These are phyloP conservation scores for Chirona hameri DNA, from an alignment of 2,888 invertebrate genomes.

Conservation along the genomic window DNA sequence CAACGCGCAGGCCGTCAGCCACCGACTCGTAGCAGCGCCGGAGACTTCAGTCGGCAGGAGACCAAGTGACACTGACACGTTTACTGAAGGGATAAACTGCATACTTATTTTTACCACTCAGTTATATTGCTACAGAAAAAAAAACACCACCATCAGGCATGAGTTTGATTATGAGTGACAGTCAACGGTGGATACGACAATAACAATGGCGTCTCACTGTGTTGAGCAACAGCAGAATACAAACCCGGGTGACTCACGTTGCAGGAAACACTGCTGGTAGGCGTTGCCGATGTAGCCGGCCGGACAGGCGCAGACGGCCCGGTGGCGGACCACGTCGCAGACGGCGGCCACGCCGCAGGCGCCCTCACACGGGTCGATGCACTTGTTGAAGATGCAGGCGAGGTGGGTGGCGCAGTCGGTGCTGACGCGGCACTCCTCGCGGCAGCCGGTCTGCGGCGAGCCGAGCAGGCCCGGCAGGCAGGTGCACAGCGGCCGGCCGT, in stretches of 20 bases:
- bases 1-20: constrained; percentile 58
- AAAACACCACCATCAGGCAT: too few relatives aligned
- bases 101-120: too few relatives aligned
- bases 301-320: constrained; percentile 43
- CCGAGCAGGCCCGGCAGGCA: constrained; percentile 74
- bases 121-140: too few relatives aligned
- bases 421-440: constrained; percentile 75
- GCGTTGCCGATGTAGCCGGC: constrained; percentile 61
- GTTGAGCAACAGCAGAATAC: too few relatives aligned
- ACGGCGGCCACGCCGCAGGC: constrained; percentile 54
- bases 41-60: too few relatives aligned
- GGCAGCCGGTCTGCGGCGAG: constrained; percentile 57
- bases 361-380: constrained; percentile 68
- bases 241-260: constrained; percentile 60
- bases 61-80: too few relatives aligned
- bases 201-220: too few relatives aligned
- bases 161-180: too few relatives aligned
- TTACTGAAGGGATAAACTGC: too few relatives aligned
- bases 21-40: too few relatives aligned
- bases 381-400: constrained; percentile 78
- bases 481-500: constrained; percentile 54
- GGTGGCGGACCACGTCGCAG: constrained; percentile 42
- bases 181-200: too few relatives aligned
- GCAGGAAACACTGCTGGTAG: constrained; percentile 54
- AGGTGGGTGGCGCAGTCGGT: constrained; percentile 72